phyloP scores from a whole-genome alignment of 2,113 vertebrate genomes.

The Scomber colias region DNA sequence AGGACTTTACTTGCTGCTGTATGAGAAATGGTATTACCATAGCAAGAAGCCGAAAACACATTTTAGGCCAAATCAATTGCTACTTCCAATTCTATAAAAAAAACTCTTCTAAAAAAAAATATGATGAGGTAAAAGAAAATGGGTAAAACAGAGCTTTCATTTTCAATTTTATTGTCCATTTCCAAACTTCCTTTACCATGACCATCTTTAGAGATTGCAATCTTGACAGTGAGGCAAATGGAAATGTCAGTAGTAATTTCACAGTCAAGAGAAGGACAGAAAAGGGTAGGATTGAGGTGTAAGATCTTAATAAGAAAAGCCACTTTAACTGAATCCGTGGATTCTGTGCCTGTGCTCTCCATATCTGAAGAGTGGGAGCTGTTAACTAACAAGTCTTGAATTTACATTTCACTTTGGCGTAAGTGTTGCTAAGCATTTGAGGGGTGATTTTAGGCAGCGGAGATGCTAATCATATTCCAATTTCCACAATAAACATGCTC shows the following conservation, averaged over 20 bases:
- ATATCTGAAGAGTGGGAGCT: slow-evolving; percentile 52
- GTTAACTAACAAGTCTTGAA: slow-evolving; percentile 40
- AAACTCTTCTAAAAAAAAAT: neutral
- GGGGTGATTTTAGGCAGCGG: slow-evolving; percentile 20
- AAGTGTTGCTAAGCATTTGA: slow-evolving; percentile 49
- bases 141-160: neutral
- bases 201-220: slow-evolving; percentile 3
- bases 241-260: slow-evolving; percentile 61
- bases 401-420: slow-evolving; percentile 56
- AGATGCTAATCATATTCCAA: slow-evolving; percentile 24
- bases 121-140: neutral
- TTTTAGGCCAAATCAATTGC: neutral
- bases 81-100: neutral
- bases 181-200: neutral
- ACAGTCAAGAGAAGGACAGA: slow-evolving; percentile 25
- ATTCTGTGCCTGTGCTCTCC: slow-evolving; percentile 10
- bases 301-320: slow-evolving; percentile 48
- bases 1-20: neutral
- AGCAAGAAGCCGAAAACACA: neutral
- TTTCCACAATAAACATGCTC: slow-evolving; percentile 5
- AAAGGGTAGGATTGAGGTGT: slow-evolving; percentile 42
- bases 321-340: slow-evolving; percentile 36
- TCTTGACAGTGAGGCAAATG: slow-evolving; percentile 6
- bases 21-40: too few relatives aligned
- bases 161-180: neutral